Conservation (phyloP, 2,113 vertebrate species). For the Neoarius graeffei region DNA sequence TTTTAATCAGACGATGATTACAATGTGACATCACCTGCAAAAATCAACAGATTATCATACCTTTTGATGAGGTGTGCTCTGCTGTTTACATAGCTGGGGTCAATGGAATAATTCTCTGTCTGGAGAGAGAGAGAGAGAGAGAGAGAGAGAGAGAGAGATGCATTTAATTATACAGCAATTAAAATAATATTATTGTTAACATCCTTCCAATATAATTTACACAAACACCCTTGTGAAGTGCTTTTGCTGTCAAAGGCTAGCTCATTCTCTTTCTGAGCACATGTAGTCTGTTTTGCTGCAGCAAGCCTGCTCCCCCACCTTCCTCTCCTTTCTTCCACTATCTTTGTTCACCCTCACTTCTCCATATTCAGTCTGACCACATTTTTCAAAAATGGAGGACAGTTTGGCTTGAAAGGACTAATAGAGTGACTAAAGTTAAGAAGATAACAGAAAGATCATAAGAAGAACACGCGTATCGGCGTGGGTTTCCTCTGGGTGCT, state of each 20-base stretch:
- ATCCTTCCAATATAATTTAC: conserved; percentile 76
- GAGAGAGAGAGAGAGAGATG: conserved; percentile 57
- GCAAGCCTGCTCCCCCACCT: conserved; percentile 57
- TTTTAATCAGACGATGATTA: not conserved
- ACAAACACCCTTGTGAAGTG: conserved; percentile 72
- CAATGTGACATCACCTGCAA: not conserved
- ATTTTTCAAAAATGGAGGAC: conserved; percentile 69
- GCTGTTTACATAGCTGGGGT: conserved; percentile 99
- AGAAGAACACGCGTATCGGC: too few relatives aligned
- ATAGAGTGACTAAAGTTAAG: not conserved
- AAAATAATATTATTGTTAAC: conserved; percentile 76
- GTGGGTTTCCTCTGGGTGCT: too few relatives aligned
- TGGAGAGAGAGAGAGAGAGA: conserved; percentile 75
- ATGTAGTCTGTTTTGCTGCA: conserved; percentile 59
- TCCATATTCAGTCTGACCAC: conserved; percentile 63
- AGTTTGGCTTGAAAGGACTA: conserved; percentile 22
- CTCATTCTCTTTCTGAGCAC: conserved; percentile 72
- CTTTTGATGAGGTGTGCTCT: conserved; percentile 99
- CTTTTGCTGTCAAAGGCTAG: conserved; percentile 69
- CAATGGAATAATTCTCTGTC: conserved; percentile 98
- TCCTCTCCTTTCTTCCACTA: conserved; percentile 41
- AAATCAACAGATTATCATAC: conserved; percentile 74
- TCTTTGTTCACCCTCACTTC: conserved; percentile 26
- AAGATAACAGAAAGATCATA: not conserved
- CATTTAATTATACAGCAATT: conserved; percentile 72